phyloP scores from a whole-genome alignment of 1,140 invertebrate species.

The Cyclargus thomasi region DNA sequence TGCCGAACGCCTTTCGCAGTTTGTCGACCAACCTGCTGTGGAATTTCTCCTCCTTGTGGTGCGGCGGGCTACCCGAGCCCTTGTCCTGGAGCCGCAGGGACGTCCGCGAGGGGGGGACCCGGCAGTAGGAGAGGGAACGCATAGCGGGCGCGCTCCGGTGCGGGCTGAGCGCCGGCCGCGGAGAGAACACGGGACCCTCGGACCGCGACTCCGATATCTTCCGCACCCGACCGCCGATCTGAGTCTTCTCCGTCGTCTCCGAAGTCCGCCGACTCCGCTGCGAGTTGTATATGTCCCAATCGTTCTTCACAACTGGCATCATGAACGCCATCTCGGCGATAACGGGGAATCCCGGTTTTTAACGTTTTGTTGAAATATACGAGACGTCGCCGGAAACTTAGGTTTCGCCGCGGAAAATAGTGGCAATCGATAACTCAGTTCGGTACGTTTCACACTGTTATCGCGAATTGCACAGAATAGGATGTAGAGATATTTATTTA shows the following conservation, averaged over 20 bases:
- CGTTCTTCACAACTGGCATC: slow-evolving; percentile 95
- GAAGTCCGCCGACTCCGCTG: slow-evolving; percentile 83
- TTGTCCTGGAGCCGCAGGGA: slow-evolving; percentile 76
- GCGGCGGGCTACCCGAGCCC: slow-evolving; percentile 76
- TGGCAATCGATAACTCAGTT: slow-evolving; percentile 31
- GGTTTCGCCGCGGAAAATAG: slow-evolving; percentile 33
- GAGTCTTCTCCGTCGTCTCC: slow-evolving; percentile 81
- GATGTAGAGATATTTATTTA: neutral
- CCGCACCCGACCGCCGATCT: slow-evolving; percentile 78
- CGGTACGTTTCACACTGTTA: slow-evolving; percentile 24
- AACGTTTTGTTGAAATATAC: slow-evolving; percentile 60
- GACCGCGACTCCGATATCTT: slow-evolving; percentile 90
- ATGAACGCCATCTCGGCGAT: slow-evolving; percentile 88
- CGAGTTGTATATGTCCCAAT: slow-evolving; percentile 93
- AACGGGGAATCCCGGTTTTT: slow-evolving; percentile 57
- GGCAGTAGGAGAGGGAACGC: slow-evolving; percentile 77
- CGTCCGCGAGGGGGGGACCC: slow-evolving; percentile 76
- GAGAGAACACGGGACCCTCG: slow-evolving; percentile 84
- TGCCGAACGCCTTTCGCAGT: slow-evolving; percentile 84
- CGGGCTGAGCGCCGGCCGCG: slow-evolving; percentile 77
- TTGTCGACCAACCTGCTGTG: slow-evolving; percentile 89
- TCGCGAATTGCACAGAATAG: neutral
- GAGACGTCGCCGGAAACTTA: slow-evolving; percentile 40
- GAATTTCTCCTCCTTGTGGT: slow-evolving; percentile 85
- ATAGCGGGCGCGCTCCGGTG: slow-evolving; percentile 81